Evolutionary conservation across 2,113 vertebrate species (phyloP).

Genomic region (Microcebus ravelobensis): DNA sequence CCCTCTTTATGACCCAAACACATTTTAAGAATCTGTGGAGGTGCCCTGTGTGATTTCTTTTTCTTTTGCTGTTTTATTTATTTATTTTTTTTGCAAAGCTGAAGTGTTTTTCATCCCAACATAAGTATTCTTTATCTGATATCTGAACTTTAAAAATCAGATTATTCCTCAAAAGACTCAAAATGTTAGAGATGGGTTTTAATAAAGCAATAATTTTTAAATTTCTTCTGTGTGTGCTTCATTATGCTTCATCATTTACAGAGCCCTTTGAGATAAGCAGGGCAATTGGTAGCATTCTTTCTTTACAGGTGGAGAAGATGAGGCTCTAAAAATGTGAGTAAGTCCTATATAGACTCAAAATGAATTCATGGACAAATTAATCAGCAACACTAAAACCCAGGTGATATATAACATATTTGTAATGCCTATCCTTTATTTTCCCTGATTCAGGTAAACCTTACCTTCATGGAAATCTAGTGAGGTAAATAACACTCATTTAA

Average conservation of each 20-base stretch:
- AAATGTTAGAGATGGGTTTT: conserved; percentile 31
- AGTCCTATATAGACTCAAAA: not conserved
- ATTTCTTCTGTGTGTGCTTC: not conserved
- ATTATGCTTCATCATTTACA: not conserved
- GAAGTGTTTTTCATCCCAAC: not conserved
- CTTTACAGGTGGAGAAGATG: not conserved
- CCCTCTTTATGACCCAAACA: not conserved
- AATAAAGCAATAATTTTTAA: conserved; percentile 5
- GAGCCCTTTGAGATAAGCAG: not conserved
- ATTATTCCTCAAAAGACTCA: not conserved
- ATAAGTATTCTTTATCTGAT: not conserved
- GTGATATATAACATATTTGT: not conserved
- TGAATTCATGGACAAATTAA: not conserved
- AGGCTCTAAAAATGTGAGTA: not conserved
- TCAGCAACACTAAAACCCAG: not conserved
- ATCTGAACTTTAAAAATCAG: not conserved
- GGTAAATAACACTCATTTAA: not conserved
- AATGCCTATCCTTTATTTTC: not conserved
- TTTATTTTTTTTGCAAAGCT: not conserved
- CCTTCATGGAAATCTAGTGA: not conserved
- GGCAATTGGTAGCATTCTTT: not conserved
- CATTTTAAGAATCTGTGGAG: not conserved
- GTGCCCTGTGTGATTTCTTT: not conserved
- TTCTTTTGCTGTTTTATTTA: not conserved
- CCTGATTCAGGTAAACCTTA: not conserved